These are phyloP conservation scores for Panulirus ornatus DNA, from an alignment of 1,140 invertebrate genomes.

Conservation along the genomic window DNA sequence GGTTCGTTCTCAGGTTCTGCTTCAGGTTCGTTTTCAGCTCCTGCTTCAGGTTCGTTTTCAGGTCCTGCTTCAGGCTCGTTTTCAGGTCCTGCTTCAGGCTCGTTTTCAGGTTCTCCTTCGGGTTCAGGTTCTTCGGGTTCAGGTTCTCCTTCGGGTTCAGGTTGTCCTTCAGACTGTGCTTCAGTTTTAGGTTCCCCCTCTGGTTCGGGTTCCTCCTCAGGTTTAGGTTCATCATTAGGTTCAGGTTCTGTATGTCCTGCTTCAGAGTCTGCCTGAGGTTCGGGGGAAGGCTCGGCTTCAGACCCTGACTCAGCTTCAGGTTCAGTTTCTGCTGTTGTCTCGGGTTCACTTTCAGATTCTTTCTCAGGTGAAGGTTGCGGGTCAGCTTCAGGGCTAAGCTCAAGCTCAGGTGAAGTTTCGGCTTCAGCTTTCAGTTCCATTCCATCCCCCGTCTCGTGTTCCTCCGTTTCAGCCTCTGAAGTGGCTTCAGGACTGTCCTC, in stretches of 20 bases:
- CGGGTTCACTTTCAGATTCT: not conserved
- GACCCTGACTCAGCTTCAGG: not conserved
- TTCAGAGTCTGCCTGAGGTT: not conserved
- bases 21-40: not conserved
- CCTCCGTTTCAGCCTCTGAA: too few relatives aligned
- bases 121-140: not conserved
- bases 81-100: not conserved
- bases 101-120: not conserved
- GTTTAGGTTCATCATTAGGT: not conserved
- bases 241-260: not conserved
- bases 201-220: not conserved
- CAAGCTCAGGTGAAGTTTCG: not conserved
- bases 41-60: too few relatives aligned
- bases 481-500: not conserved
- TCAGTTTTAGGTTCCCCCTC: not conserved
- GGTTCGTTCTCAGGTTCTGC: not conserved
- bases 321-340: not conserved
- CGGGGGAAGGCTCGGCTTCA: not conserved
- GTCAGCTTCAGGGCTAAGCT: not conserved
- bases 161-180: not conserved
- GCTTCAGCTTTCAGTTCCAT: too few relatives aligned
- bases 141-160: not conserved
- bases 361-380: not conserved
- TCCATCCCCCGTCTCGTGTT: too few relatives aligned
- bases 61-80: not conserved